Conservation (phyloP, 2,113 vertebrate genomes). For the Salvelinus namaycush region DNA sequence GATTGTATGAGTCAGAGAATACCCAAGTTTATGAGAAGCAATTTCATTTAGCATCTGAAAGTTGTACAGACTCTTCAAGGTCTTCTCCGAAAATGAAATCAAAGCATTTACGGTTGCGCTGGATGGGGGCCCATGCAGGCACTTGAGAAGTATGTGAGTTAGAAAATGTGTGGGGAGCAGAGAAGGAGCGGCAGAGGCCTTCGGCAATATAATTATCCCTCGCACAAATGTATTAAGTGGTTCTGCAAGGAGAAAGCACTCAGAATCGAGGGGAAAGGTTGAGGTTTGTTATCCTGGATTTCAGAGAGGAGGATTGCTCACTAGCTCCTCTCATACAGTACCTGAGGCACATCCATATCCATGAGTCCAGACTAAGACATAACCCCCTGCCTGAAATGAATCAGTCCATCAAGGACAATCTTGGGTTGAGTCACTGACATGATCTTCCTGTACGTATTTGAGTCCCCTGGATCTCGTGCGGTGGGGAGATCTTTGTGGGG, state of each 20-base stretch:
- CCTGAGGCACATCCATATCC: conserved; percentile 8
- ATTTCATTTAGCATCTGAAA: conserved; percentile 60
- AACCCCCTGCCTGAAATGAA: conserved; percentile 7
- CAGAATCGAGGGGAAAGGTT: conserved; percentile 40
- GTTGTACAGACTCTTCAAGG: conserved; percentile 65
- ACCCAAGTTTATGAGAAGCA: conserved; percentile 59
- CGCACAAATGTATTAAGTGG: conserved; percentile 50
- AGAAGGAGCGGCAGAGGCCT: conserved; percentile 22
- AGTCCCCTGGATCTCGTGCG: no score
- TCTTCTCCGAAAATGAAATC: conserved; percentile 55
- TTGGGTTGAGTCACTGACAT: background rate
- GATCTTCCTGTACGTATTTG: no score
- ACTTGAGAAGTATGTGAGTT: background rate
- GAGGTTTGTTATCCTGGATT: conserved; percentile 32
- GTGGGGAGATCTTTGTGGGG: no score
- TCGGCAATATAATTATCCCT: conserved; percentile 43
- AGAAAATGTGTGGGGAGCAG: conserved; percentile 24
- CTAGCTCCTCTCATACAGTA: conserved; percentile 26
- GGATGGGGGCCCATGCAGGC: conserved; percentile 32
- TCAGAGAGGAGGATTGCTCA: conserved; percentile 41
- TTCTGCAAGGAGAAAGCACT: conserved; percentile 50
- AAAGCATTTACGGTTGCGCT: conserved; percentile 47
- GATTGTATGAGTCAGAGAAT: conserved; percentile 56
- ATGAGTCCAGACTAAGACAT: conserved; percentile 21
- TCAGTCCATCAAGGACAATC: background rate